Evolutionary conservation across 2,797 vertebrate species (phyloP), one percentile per base, ranked within the genome.

Genomic region (Trichosurus vulpecula): DNA sequence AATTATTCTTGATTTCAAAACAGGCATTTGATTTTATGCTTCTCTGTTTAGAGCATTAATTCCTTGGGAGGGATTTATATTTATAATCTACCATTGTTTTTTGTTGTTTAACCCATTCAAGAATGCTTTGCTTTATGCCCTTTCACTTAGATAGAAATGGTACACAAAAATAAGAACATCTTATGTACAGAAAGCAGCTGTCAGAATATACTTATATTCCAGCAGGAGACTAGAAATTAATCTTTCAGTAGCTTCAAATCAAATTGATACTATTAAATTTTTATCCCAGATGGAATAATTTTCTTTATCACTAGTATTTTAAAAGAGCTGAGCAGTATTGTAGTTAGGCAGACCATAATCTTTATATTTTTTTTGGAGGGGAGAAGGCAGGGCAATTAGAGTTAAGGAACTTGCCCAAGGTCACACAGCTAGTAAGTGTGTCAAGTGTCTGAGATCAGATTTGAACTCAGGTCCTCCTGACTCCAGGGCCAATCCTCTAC

Each of bases 261-360:
- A 97, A 96, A 97, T 95, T 96, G 97, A 74, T 96, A 94, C 57
- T 95, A 96, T 97, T 96, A 97, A 96, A 97, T 97, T 96, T 93
- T 96, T 93, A 97, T 56, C 66, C 95, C 97, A 98, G 96, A 98
- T 97, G 96, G 97, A 98, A 96, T 96, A 93, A 96, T 97, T 98
- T 97, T 97, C 95, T 97, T 95, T 98, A 98, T 98, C 96, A 97
- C 97, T 97, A 98, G 97, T 97, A 97, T 97, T 98, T 98, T 97
- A 97, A 96, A 97, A 97, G 74, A 96, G 91, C 97, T 95, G 94
- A 97, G 97, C 93, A 97, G 52, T 94, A 96, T 96, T 97, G 95
- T 97, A 97, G 61, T 95, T 95, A 52, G 91, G 93, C 29, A 66
- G 61, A 74, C 81, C 96, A 97, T 94, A 97, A 97, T 95, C 92